Percentiles rank a stretch among this genome's conserved stretches.
These are phyloP conservation scores for Monochamus saltuarius DNA, from an alignment of 1,140 invertebrate genomes.

Conservation along the genomic window DNA sequence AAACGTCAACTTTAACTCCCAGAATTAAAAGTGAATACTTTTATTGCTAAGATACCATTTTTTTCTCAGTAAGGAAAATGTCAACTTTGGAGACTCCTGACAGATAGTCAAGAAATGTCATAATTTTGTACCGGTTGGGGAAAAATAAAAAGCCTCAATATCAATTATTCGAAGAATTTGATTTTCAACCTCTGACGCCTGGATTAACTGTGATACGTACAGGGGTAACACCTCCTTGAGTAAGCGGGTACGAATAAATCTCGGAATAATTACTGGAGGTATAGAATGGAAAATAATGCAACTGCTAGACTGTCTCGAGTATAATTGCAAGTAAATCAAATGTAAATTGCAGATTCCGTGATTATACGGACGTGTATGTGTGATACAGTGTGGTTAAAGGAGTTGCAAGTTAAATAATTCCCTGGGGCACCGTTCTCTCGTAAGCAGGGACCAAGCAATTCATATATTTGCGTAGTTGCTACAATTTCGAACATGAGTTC, in stretches of 20 bases:
- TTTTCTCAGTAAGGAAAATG: no score
- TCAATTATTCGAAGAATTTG: no score
- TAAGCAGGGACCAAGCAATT: constrained; percentile 25
- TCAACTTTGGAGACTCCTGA: no score
- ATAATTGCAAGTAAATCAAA: constrained; percentile 30
- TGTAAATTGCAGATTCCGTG: constrained; percentile 33
- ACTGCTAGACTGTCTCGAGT: constrained; percentile 1
- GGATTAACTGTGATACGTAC: no score
- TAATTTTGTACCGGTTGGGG: no score
- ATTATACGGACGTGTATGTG: constrained; percentile 19
- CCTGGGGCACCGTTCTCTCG: constrained; percentile 25
- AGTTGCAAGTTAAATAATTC: constrained; percentile 32
- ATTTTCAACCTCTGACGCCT: no score
- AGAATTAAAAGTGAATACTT: no score
- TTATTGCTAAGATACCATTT: no score
- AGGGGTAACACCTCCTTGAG: not conserved
- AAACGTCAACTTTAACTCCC: no score
- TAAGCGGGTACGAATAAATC: not conserved
- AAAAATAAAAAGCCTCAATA: no score
- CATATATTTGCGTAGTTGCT: constrained; percentile 22
- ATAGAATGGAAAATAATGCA: constrained; percentile 8
- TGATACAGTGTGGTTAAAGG: constrained; percentile 4
- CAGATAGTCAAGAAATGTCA: no score
- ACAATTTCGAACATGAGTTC: constrained; percentile 36
- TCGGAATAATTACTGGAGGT: constrained; percentile 8